Percentiles rank a stretch among this genome's conserved stretches.
phyloP scores from a whole-genome alignment of 1,140 invertebrate genomes.

The Bombus superbus region DNA sequence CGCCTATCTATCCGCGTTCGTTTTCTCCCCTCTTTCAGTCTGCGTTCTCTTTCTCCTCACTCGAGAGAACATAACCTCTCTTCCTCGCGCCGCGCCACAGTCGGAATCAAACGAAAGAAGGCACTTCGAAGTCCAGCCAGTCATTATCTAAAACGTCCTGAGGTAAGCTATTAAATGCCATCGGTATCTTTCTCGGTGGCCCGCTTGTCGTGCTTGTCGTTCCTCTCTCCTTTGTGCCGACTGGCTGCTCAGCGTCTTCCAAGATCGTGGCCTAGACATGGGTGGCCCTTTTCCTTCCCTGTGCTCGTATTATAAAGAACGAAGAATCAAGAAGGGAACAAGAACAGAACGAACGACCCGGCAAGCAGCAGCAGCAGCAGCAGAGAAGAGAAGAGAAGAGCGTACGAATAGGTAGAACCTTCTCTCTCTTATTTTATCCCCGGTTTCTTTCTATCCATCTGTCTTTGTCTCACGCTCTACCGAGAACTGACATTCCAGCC shows the following conservation, averaged over 20 bases:
- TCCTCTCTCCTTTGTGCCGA: conserved; percentile 45
- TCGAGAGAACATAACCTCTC: not conserved
- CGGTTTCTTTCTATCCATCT: not conserved
- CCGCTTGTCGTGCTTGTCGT: conserved; percentile 34
- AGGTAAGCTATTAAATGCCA: conserved; percentile 68
- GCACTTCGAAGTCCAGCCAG: conserved; percentile 52
- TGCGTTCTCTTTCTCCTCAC: not conserved
- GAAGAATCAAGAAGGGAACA: conserved; percentile 8
- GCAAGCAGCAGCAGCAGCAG: not conserved
- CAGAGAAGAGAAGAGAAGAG: conserved; percentile 2
- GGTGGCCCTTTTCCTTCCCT: conserved; percentile 49
- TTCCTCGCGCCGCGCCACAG: not conserved
- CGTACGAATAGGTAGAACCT: not conserved
- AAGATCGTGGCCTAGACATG: conserved; percentile 54
- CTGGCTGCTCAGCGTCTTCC: conserved; percentile 40
- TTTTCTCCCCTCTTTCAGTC: not conserved
- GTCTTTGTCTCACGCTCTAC: conserved; percentile 14
- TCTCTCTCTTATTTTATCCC: not conserved
- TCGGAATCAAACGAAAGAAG: conserved; percentile 60
- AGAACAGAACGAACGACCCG: not conserved
- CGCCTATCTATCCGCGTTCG: not conserved
- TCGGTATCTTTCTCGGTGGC: conserved; percentile 67
- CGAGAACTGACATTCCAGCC: conserved; percentile 58
- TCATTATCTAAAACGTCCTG: conserved; percentile 71
- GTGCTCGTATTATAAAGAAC: conserved; percentile 29